phyloP scores from a whole-genome alignment of 1,140 invertebrate genomes.

The Branchinecta lynchi region DNA sequence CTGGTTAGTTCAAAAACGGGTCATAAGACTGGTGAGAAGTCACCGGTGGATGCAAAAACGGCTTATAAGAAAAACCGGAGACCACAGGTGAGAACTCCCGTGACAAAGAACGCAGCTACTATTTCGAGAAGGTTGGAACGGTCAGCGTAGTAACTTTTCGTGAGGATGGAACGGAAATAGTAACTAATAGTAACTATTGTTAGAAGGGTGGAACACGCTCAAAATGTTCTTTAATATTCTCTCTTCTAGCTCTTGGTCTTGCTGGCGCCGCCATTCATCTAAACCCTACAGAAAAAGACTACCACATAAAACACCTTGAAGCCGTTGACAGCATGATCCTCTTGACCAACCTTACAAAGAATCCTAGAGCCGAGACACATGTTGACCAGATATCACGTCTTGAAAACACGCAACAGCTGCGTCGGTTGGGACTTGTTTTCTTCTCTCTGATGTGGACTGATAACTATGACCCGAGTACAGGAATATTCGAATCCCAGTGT shows the following conservation, averaged over 20 bases:
- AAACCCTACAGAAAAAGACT: slow-evolving; percentile 31
- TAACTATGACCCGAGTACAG: slow-evolving; percentile 26
- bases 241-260: slow-evolving; percentile 22
- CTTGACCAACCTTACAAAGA: slow-evolving; percentile 29
- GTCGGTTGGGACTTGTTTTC: slow-evolving; percentile 27
- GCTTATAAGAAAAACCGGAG: too few relatives aligned
- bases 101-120: too few relatives aligned
- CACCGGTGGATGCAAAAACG: too few relatives aligned
- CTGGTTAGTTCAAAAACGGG: too few relatives aligned
- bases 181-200: too few relatives aligned
- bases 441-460: slow-evolving; percentile 31
- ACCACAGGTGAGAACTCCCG: too few relatives aligned
- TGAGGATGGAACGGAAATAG: too few relatives aligned
- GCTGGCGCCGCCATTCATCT: slow-evolving; percentile 26
- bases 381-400: slow-evolving; percentile 24
- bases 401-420: slow-evolving; percentile 27
- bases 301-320: slow-evolving; percentile 26
- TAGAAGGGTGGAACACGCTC: too few relatives aligned
- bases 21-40: too few relatives aligned
- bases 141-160: too few relatives aligned
- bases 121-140: too few relatives aligned
- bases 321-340: slow-evolving; percentile 28
- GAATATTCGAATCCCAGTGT: slow-evolving; percentile 31
- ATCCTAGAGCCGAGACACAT: slow-evolving; percentile 27
- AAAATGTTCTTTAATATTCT: too few relatives aligned